Evolutionary conservation across 2,797 vertebrate species (phyloP).

Genomic region (Hemitrygon akajei): DNA sequence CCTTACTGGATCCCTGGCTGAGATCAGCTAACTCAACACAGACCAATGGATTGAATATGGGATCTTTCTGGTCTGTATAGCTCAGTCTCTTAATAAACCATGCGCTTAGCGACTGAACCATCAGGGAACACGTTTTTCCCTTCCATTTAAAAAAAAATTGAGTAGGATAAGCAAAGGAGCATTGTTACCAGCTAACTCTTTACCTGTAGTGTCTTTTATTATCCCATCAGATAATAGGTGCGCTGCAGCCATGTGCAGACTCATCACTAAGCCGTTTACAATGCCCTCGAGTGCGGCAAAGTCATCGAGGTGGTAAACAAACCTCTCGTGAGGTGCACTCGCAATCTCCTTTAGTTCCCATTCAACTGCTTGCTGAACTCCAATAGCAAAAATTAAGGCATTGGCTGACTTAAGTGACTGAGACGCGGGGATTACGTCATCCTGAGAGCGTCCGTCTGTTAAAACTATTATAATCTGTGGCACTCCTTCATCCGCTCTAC

Average conservation of each 20-base stretch:
- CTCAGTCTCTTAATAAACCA: background rate
- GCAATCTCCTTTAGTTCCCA: conserved; percentile 71
- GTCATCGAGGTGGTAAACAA: conserved; percentile 78
- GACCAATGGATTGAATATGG: background rate
- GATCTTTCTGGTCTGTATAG: conserved; percentile 9
- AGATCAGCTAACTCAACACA: conserved; percentile 29
- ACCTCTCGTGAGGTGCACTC: conserved; percentile 58
- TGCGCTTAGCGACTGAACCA: background rate
- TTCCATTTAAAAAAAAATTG: conserved; percentile 1
- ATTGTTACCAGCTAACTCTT: conserved; percentile 54
- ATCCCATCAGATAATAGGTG: conserved; percentile 57
- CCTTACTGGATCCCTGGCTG: background rate
- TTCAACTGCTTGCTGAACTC: conserved; percentile 73
- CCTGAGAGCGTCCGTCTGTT: conserved; percentile 68
- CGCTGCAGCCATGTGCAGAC: conserved; percentile 62
- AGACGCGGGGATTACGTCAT: conserved; percentile 66
- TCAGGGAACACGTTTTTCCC: background rate
- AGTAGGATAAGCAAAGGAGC: conserved; percentile 31
- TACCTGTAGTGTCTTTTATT: conserved; percentile 75
- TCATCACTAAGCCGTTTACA: conserved; percentile 71
- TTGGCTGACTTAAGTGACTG: conserved; percentile 60
- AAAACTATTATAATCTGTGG: conserved; percentile 76
- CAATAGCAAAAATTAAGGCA: conserved; percentile 72
- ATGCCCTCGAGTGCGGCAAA: conserved; percentile 66
- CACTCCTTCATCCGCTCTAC: conserved; percentile 65